A percentile compares a stretch with the other conserved stretches of the same genome.
phyloP scores from a whole-genome alignment of 64 coral and sea anemone species.

The Platygyra sinensis region DNA sequence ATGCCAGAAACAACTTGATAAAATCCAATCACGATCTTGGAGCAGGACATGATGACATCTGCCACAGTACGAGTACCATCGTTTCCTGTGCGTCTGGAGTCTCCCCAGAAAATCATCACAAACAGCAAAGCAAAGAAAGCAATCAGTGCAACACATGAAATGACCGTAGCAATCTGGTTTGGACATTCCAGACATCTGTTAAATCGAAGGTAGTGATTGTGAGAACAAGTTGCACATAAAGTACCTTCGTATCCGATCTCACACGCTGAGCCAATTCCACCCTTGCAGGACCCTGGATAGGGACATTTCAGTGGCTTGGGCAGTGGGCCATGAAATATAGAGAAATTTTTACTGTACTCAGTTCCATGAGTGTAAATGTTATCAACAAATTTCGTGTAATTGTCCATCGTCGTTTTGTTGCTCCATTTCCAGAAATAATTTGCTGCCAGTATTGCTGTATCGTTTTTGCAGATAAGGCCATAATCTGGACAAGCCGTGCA shows the following conservation, averaged over 20 bases:
- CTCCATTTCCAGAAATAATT: slow-evolving; percentile 60
- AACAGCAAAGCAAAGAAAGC: slow-evolving; percentile 48
- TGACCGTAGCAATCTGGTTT: not conserved
- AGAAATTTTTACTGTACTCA: not conserved
- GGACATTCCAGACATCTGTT: slow-evolving; percentile 52
- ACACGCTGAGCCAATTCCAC: slow-evolving; percentile 48
- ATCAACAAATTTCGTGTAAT: slow-evolving; percentile 21
- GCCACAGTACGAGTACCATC: slow-evolving; percentile 66
- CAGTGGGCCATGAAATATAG: slow-evolving; percentile 14
- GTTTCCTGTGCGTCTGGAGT: slow-evolving; percentile 43
- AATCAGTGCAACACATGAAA: slow-evolving; percentile 10
- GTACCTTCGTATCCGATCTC: slow-evolving; percentile 53
- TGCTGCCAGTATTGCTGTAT: slow-evolving; percentile 22
- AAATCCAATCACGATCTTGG: slow-evolving; percentile 85
- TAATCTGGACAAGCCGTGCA: slow-evolving; percentile 17
- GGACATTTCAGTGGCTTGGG: slow-evolving; percentile 44
- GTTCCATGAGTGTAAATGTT: not conserved
- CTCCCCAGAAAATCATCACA: slow-evolving; percentile 55
- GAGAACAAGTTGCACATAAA: slow-evolving; percentile 57
- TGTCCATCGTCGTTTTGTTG: not conserved
- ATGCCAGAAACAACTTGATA: slow-evolving; percentile 81
- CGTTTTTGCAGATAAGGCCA: slow-evolving; percentile 27
- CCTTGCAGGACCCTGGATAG: slow-evolving; percentile 34
- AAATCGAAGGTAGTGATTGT: slow-evolving; percentile 55
- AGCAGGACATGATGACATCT: slow-evolving; percentile 79